Percentiles rank a stretch among this genome's conserved stretches.
phyloP scores from a whole-genome alignment of 2,797 vertebrate genomes.

The Chiloscyllium punctatum region DNA sequence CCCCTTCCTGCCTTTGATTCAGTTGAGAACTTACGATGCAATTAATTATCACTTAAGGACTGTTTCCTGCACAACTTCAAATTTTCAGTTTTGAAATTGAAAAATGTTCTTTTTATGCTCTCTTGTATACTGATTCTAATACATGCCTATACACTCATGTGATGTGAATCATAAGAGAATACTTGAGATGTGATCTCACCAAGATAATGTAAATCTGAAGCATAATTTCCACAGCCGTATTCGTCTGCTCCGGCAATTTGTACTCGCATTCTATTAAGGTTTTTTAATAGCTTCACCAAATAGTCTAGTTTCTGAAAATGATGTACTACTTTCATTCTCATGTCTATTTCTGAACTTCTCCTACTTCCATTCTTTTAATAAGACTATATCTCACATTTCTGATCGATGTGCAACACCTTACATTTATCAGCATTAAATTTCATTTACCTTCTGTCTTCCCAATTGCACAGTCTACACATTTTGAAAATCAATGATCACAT shows the following conservation, averaged over 20 bases:
- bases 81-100: too few species aligned
- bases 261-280: neutral
- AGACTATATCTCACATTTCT: neutral
- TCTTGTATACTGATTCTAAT: neutral
- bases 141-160: neutral
- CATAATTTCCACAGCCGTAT: neutral
- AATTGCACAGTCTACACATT: neutral
- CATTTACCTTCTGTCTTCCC: slow-evolving; percentile 11
- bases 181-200: neutral
- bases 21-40: too few species aligned
- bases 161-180: neutral
- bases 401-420: neutral
- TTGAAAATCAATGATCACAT: neutral
- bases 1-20: too few species aligned
- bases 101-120: neutral
- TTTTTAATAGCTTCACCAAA: neutral
- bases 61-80: too few species aligned
- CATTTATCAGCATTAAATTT: neutral
- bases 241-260: neutral
- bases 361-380: neutral
- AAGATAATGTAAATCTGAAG: neutral
- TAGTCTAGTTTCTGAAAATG: neutral
- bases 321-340: neutral
- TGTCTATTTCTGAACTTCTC: neutral
- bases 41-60: too few species aligned